phyloP scores from a whole-genome alignment of 2,888 invertebrate species.

The Pyrrhosoma nymphula region DNA sequence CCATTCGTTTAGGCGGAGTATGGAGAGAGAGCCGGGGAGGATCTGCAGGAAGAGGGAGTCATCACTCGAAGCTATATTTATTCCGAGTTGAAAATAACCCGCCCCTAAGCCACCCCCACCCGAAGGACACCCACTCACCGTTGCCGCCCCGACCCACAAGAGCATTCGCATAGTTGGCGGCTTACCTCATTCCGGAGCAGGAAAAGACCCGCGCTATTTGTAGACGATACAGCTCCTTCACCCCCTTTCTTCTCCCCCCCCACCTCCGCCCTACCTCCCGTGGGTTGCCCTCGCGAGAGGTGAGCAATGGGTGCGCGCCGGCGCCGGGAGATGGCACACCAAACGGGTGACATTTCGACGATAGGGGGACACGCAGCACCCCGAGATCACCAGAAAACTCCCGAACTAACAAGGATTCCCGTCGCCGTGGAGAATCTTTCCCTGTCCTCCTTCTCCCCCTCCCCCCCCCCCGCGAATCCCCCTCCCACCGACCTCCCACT shows the following conservation, averaged over 20 bases:
- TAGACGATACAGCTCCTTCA: conserved; percentile 55
- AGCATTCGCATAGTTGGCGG: conserved; percentile 67
- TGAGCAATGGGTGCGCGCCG: neutral
- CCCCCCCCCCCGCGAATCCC: neutral
- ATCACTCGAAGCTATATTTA: conserved; percentile 69
- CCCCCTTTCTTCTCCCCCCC: neutral
- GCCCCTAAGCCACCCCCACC: conserved; percentile 38
- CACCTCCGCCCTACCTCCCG: no score
- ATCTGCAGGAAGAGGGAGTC: conserved; percentile 67
- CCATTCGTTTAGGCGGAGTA: conserved; percentile 51
- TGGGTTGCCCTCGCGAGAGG: neutral
- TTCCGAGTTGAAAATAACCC: conserved; percentile 65
- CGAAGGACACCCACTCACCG: conserved; percentile 47
- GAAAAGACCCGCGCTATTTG: conserved; percentile 68
- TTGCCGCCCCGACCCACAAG: conserved; percentile 31
- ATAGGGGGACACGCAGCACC: neutral
- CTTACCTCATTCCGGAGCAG: conserved; percentile 68
- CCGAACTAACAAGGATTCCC: neutral
- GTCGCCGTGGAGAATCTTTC: neutral
- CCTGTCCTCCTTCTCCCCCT: neutral
- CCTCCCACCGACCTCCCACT: neutral
- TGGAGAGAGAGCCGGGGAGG: conserved; percentile 40
- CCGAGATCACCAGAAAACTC: conserved; percentile 16
- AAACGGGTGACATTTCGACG: neutral
- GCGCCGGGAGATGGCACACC: conserved; percentile 12